A percentile compares a stretch with the other conserved stretches of the same genome.
phyloP scores from a whole-genome alignment of 2,113 vertebrate species.

The Chunga burmeisteri region DNA sequence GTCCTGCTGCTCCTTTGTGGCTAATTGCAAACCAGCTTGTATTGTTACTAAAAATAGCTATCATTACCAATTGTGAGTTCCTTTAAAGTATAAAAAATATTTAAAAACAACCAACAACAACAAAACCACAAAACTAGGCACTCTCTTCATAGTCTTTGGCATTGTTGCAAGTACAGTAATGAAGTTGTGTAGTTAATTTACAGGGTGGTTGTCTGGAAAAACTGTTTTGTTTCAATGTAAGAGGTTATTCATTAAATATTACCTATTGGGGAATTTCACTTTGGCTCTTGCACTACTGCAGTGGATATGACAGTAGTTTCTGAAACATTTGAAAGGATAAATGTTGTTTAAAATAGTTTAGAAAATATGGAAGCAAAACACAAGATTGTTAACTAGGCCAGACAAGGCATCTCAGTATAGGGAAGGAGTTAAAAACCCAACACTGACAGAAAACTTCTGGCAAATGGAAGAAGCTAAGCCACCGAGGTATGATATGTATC shows the following conservation, averaged over 20 bases:
- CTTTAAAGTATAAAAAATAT: background rate
- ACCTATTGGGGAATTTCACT: background rate
- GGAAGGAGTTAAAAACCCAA: fast-evolving
- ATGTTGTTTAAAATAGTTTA: background rate
- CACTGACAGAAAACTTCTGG: background rate
- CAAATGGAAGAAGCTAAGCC: background rate
- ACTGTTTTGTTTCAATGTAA: background rate
- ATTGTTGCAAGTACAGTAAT: background rate
- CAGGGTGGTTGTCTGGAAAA: background rate
- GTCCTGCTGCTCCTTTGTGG: background rate
- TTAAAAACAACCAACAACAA: background rate
- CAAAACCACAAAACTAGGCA: background rate
- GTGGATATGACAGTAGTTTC: background rate
- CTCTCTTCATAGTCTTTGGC: background rate
- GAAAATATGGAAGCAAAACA: background rate
- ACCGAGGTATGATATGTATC: background rate
- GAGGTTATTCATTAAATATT: background rate
- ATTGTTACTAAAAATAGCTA: background rate
- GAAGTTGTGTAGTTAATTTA: background rate
- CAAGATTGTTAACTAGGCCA: background rate
- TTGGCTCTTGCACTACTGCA: background rate
- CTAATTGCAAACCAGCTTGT: background rate
- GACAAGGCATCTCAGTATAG: background rate
- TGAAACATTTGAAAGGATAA: background rate
- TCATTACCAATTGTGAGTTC: background rate